Evolutionary conservation across 92 coral and sea anemone genomes (phyloP).

Genomic region (Epizoanthus ramosus): DNA sequence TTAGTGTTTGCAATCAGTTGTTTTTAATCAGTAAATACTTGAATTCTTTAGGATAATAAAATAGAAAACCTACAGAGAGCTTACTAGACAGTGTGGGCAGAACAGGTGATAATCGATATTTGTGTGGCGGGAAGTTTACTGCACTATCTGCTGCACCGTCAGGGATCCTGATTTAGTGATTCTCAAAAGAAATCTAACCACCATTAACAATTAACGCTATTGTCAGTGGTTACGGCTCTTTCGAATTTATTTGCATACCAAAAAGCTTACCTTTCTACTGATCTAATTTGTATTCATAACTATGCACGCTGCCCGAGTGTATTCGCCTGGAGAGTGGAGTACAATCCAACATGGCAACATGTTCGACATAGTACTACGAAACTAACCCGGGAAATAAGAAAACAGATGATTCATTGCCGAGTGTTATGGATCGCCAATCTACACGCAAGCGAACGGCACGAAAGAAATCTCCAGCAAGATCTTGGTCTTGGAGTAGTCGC

Average conservation of each 20-base stretch:
- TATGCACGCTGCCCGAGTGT: neutral
- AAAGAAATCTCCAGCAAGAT: slow-evolving; percentile 16
- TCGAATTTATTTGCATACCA: slow-evolving; percentile 24
- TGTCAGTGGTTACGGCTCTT: slow-evolving; percentile 7
- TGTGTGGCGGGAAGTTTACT: neutral
- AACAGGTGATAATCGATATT: neutral
- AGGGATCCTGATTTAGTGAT: neutral
- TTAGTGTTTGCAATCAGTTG: neutral
- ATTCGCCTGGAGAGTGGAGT: neutral
- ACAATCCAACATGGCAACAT: neutral
- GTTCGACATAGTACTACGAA: neutral
- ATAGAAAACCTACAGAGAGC: neutral
- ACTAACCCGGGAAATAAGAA: neutral
- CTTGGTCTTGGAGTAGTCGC: slow-evolving; percentile 40
- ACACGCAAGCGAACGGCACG: slow-evolving; percentile 15
- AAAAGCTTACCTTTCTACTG: neutral
- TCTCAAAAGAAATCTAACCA: neutral
- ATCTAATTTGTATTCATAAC: slow-evolving; percentile 31
- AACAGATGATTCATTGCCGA: slow-evolving; percentile 12
- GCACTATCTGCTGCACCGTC: too few relatives aligned
- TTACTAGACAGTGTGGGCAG: neutral
- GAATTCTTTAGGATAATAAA: neutral
- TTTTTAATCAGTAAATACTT: neutral
- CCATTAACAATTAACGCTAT: slow-evolving; percentile 14
- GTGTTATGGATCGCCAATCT: slow-evolving; percentile 27